A percentile compares a stretch with the other conserved stretches of the same genome.
Evolutionary conservation across 2,888 invertebrate species (phyloP).

Genomic region (Deilephila porcellus): DNA sequence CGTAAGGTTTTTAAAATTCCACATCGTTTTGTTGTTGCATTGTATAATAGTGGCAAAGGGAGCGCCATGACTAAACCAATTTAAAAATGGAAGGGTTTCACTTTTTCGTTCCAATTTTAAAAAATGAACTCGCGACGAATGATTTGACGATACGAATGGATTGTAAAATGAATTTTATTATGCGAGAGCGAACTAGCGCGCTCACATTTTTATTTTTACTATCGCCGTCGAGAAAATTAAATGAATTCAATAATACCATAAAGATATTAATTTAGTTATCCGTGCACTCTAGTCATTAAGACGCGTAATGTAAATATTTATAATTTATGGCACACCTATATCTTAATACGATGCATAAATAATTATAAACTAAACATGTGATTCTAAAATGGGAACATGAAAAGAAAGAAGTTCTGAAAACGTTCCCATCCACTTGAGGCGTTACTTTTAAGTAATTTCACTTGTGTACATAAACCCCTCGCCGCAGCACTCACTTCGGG

Average conservation of each 20-base stretch:
- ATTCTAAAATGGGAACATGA: constrained; percentile 53
- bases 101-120: constrained; percentile 79
- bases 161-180: constrained; percentile 71
- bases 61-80: constrained; percentile 81
- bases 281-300: constrained; percentile 26
- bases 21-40: constrained; percentile 57
- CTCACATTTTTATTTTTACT: constrained; percentile 38
- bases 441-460: constrained; percentile 80
- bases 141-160: constrained; percentile 80
- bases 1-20: constrained; percentile 50
- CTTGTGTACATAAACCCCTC: constrained; percentile 79
- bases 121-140: constrained; percentile 78
- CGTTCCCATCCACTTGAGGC: constrained; percentile 79
- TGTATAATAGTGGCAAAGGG: constrained; percentile 72
- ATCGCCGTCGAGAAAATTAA: constrained; percentile 12
- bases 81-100: constrained; percentile 82
- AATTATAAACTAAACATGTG: constrained; percentile 46
- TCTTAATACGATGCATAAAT: constrained; percentile 29
- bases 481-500: constrained; percentile 50
- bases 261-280: constrained; percentile 28
- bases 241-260: constrained; percentile 19
- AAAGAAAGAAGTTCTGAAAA: constrained; percentile 68
- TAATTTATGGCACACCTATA: constrained; percentile 23
- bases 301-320: constrained; percentile 28
- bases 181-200: constrained; percentile 62